Evolutionary conservation across 2,888 invertebrate species (phyloP), one percentile per base, ranked within the genome.

Genomic region (Teleiodes luculella): DNA sequence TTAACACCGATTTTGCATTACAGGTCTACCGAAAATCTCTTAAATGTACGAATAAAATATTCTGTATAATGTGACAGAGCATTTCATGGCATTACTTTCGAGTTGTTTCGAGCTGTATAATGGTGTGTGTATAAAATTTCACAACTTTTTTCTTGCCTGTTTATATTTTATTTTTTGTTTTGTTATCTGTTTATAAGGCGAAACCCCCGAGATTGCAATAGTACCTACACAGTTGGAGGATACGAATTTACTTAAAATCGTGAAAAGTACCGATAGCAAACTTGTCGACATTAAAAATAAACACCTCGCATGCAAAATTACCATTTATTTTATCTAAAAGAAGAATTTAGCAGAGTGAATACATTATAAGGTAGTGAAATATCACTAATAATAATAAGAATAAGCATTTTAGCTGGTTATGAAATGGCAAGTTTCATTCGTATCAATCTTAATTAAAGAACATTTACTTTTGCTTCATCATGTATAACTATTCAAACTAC

Each of bases 1-100:
- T 82, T 83, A 84, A 86, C 85, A 84, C 82, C 78, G 78, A 78
- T 82, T 74, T 67, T 78, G 77, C 82, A 83, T 85, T 83, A 81
- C 78, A 73, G 67, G 73, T 72, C 72, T 68, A 71, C 76, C 77
- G 70, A 83, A 80, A 80, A 75, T 70, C 67, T 66, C 72, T 64
- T 68, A 70, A 78, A 78, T 69, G 74, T 63, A 68, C 63, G 60
- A 76, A 85, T 86, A 86, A 86, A 85, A 76, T 71, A 60, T 61
- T 65, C 64, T 62, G 82, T 58, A 72, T 86, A 80, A 86, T 87
- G 79, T 76, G 85, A 80, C 82, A 78, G 76, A 64, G 62, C 65
- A 68, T 61, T 62, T 65, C 70, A 61, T 69, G 76, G 75, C 76
- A 74, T 74, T 75, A 74, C 71, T 76, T 75, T 70, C 70, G 55